Percentiles rank a stretch among this genome's conserved stretches.
Evolutionary conservation across 1,140 invertebrate species (phyloP).

Genomic region (Riptortus pedestris): DNA sequence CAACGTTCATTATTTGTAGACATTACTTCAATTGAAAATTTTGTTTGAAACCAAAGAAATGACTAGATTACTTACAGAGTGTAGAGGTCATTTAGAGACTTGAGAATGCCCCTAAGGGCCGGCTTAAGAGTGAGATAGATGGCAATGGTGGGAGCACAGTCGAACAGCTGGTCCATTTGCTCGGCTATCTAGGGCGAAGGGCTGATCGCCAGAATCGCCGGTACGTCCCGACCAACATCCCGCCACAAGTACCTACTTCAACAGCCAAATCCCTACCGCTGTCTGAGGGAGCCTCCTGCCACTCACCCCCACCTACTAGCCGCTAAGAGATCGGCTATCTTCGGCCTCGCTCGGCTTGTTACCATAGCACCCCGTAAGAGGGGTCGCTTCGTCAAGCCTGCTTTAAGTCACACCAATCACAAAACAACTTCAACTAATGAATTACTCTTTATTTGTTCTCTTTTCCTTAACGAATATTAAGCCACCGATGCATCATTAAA

Average conservation of each 20-base stretch:
- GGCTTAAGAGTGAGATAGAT: background rate
- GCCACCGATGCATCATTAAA: no score
- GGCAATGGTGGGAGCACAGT: background rate
- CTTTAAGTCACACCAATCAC: no score
- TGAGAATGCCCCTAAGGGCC: slow-evolving; percentile 55
- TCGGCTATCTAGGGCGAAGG: no score
- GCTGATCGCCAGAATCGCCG: background rate
- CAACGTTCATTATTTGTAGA: no score
- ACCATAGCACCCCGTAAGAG: no score
- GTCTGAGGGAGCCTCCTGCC: background rate
- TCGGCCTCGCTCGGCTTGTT: background rate
- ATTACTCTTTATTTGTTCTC: no score
- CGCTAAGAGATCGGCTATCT: background rate
- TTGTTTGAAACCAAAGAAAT: no score
- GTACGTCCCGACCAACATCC: background rate
- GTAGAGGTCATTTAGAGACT: slow-evolving; percentile 58
- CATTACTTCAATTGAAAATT: no score
- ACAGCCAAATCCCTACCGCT: background rate
- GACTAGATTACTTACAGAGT: slow-evolving; percentile 65
- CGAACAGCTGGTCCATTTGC: background rate
- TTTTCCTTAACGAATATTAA: no score
- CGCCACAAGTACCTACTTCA: background rate
- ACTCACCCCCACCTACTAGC: background rate
- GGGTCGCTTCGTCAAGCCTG: no score
- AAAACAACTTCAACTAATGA: no score